Evolutionary conservation across 2,797 vertebrate species (phyloP), one percentile per base, ranked within the genome.

Genomic region (Prunella strophiata): DNA sequence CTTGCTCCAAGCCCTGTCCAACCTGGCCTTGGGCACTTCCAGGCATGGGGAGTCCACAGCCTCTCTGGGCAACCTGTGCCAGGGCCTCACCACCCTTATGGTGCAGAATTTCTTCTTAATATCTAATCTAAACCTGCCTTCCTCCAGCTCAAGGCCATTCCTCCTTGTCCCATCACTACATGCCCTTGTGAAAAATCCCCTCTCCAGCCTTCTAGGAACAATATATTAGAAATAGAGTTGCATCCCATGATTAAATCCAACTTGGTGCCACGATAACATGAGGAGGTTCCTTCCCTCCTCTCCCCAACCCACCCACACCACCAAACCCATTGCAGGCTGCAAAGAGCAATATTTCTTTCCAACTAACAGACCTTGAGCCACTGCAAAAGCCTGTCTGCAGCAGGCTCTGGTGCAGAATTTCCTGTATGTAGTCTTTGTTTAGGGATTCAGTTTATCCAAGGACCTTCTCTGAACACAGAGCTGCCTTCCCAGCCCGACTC

Each of bases 371-470:
- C 51, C 50, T 34, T 2, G 51, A 91, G 55, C 40, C 23, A 7
- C 66, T 62, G 89, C 75, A 65, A 77, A 57, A 1, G 40, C 32
- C 43, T 16, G 42, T 47, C 38, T 66, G 75, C 38, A 73, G 72
- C 73, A 76, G 74, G 71, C 45, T 85, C 20, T 43, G 63, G 40
- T 57, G 65, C 76, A 26, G 61, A 51, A 66, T 77, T 75, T 71
- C 55, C 84, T 58, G 62, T 19, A 8, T 6, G 5, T 0, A 52
- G 52, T 0, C 87, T 75, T 89, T 96, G 87, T 91, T 94, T 34
- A 25, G 86, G 51, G 84, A 95, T 76, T 89, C 71, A 26, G 76
- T 92, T 87, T 79, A 91, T 54, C 45, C 91, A 72, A 95, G 81
- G 87, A 45, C 66, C 68, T 42, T 2, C 75, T 93, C 25, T 80